phyloP scores from a whole-genome alignment of 1,140 invertebrate genomes.

The Cydia pomonella region DNA sequence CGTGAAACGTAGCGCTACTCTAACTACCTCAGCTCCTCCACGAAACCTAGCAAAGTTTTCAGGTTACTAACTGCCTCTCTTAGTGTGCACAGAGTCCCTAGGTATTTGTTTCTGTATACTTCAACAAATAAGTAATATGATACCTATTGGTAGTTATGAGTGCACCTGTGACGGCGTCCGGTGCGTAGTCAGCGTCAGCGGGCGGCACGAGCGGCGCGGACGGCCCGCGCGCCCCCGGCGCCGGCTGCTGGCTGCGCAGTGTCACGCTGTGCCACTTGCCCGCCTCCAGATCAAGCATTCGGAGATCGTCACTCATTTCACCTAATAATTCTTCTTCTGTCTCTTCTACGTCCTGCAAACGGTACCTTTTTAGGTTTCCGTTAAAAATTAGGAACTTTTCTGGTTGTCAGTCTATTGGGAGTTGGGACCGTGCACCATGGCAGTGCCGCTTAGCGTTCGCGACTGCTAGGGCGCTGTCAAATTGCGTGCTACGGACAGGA shows the following conservation, averaged over 20 bases:
- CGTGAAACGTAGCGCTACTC: too few species aligned
- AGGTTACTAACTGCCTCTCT: too few species aligned
- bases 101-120: too few species aligned
- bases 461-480: too few species aligned
- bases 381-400: not conserved
- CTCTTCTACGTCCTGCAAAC: conserved; percentile 92
- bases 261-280: conserved; percentile 85
- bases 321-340: conserved; percentile 90
- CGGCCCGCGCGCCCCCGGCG: conserved; percentile 19
- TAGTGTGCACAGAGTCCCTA: too few species aligned
- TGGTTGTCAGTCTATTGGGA: not conserved
- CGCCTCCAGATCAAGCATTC: conserved; percentile 88
- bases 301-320: conserved; percentile 92
- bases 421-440: too few species aligned
- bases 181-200: not conserved
- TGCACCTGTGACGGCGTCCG: conserved; percentile 58
- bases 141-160: conserved; percentile 27
- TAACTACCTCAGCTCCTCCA: too few species aligned
- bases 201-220: not conserved
- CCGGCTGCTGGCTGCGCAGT: conserved; percentile 47
- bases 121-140: too few species aligned
- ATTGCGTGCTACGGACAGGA: too few species aligned
- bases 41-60: too few species aligned
- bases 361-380: not conserved
- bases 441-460: too few species aligned